Conservation (phyloP, 1,140 invertebrate genomes). For the Drosophila pandora region DNA sequence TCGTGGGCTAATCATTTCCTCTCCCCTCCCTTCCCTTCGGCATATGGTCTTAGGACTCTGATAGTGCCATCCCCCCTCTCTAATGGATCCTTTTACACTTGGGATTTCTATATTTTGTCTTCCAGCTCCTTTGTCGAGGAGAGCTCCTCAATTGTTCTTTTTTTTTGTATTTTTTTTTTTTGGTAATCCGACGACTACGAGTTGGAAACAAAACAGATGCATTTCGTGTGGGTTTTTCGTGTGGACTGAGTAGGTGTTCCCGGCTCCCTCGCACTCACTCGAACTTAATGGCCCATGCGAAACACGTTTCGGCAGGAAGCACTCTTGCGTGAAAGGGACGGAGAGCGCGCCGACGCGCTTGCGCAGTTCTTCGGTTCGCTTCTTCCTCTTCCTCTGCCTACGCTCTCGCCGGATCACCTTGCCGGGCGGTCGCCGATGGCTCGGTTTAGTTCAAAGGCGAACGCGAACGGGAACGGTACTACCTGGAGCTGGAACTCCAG, state of each 20-base stretch:
- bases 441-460: constrained; percentile 79
- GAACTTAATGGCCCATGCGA: constrained; percentile 44
- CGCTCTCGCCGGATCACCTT: constrained; percentile 24
- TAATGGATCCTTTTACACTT: constrained; percentile 76
- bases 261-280: constrained; percentile 33
- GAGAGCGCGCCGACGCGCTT: constrained; percentile 32
- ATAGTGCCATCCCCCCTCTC: neutral
- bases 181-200: constrained; percentile 43
- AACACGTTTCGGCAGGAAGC: constrained; percentile 63
- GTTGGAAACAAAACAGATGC: constrained; percentile 69
- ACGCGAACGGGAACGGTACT: constrained; percentile 54
- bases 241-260: constrained; percentile 35
- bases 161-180: constrained; percentile 20
- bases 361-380: constrained; percentile 31
- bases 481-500: neutral
- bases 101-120: constrained; percentile 46
- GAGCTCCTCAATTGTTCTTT: constrained; percentile 47
- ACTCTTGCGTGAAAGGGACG: neutral
- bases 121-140: constrained; percentile 29
- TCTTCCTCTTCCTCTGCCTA: neutral
- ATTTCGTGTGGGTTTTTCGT: constrained; percentile 36
- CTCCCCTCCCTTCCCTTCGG: constrained; percentile 25
- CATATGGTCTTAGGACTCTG: constrained; percentile 43
- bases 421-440: constrained; percentile 26
- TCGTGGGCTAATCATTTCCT: constrained; percentile 75